phyloP scores from a whole-genome alignment of 2,797 vertebrate species.

The Mus caroli region DNA sequence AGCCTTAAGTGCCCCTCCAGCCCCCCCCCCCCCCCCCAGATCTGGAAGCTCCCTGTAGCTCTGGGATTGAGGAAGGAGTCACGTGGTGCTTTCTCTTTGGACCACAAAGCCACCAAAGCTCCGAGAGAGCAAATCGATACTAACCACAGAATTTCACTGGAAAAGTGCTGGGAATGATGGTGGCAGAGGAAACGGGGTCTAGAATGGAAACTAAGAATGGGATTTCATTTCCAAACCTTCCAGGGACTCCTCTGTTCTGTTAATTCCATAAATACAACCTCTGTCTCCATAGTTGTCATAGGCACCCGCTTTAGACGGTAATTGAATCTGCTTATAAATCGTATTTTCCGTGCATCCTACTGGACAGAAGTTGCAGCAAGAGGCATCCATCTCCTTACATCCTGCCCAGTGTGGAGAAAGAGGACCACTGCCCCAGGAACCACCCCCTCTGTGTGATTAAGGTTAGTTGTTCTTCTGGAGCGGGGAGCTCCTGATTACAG shows the following conservation, averaged over 20 bases:
- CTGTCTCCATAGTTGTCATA: neutral
- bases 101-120: neutral
- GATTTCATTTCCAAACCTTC: neutral
- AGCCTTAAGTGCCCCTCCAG: neutral
- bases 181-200: neutral
- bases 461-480: conserved; percentile 71
- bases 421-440: neutral
- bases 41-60: neutral
- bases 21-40: neutral
- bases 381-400: conserved; percentile 8
- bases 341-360: neutral
- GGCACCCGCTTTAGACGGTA: conserved; percentile 27
- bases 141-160: neutral
- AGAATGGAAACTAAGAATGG: conserved; percentile 7
- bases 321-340: conserved; percentile 49
- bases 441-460: conserved; percentile 65
- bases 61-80: neutral
- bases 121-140: neutral
- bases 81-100: neutral
- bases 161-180: neutral
- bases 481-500: conserved; percentile 55
- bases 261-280: conserved; percentile 48
- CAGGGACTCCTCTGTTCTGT: neutral
- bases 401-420: neutral
- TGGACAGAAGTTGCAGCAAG: conserved; percentile 41